Base-by-base conservation (phyloP, 2,797 vertebrate species). In the Clarias fuscus region DNA sequence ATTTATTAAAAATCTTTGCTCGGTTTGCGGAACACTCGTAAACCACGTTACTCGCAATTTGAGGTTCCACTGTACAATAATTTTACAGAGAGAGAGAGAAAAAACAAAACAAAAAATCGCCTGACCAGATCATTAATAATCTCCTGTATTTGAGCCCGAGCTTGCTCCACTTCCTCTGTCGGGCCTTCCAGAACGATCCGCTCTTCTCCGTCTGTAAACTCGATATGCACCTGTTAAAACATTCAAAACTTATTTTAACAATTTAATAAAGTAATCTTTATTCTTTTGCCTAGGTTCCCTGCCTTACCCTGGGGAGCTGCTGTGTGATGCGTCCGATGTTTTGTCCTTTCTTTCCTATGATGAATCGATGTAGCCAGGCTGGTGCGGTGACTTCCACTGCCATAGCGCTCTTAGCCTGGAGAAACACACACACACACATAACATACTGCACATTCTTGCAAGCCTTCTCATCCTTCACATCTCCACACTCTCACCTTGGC, bases 351-450 rank as follows among this genome's bases (percentile, higher is more conserved):
- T 96, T 96, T 84, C 94, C 95, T 22, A 97, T 96, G 91, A 97
- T 96, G 93, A 96, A 96, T 88, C 94, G 96, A 89, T 97, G 96
- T 30, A 97, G 92, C 96, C 95, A 97, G 43, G 95, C 95, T 0
- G 95, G 96, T 83, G 95, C 95, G 0, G 90, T 95, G 86, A 96
- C 96, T 75, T 96, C 95, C 86, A 95, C 92, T 91, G 96, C 94
- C 91, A 94, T 95, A 83, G 94, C 95, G 65, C 94, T 95, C 90
- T 96, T 96, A 0, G 95, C 95, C 96, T 97, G 59, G 89, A 11
- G 65, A 1, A 11, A 18, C 58, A 83, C 22, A 70, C 5, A 58
- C 73, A 78, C n/a, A 11, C 18, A 37, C 18, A 71, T 24, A 24
- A 56, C 72, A 30, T 14, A 56, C 48, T 76, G 48, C 48, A 33